A percentile compares a stretch with the other conserved stretches of the same genome.
These are phyloP conservation scores for Pseudopodoces humilis DNA, from an alignment of 2,113 vertebrate species.

Conservation along the genomic window DNA sequence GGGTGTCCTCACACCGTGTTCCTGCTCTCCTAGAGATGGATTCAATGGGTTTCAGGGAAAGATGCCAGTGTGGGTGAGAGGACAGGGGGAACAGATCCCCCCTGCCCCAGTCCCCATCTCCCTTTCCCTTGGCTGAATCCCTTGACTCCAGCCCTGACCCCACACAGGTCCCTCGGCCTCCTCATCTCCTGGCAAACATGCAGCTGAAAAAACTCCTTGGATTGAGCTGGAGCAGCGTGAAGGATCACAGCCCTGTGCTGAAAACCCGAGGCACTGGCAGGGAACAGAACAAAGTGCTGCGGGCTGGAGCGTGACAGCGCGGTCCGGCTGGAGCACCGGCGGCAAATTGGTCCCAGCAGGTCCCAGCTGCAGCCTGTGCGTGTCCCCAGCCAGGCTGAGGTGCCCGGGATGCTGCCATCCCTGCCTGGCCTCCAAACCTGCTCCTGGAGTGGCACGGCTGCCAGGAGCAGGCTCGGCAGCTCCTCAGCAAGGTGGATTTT, in stretches of 20 bases:
- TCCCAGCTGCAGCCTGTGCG: neutral
- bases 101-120: neutral
- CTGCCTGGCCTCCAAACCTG: neutral
- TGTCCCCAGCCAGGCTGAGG: neutral
- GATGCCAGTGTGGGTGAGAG: neutral
- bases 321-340: neutral
- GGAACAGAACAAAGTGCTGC: neutral
- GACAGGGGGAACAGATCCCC: neutral
- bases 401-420: neutral
- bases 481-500: neutral
- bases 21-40: neutral
- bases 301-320: neutral
- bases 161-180: neutral
- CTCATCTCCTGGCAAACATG: neutral
- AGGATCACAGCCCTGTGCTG: neutral
- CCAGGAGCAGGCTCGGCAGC: neutral
- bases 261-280: neutral
- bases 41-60: neutral
- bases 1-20: rapidly evolving
- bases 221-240: rapidly evolving
- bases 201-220: neutral
- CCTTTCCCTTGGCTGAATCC: neutral
- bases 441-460: neutral
- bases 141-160: neutral
- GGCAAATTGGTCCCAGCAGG: neutral